These are phyloP conservation scores for Zonitis immaculata DNA, from an alignment of 2,888 invertebrate species.

Conservation along the genomic window DNA sequence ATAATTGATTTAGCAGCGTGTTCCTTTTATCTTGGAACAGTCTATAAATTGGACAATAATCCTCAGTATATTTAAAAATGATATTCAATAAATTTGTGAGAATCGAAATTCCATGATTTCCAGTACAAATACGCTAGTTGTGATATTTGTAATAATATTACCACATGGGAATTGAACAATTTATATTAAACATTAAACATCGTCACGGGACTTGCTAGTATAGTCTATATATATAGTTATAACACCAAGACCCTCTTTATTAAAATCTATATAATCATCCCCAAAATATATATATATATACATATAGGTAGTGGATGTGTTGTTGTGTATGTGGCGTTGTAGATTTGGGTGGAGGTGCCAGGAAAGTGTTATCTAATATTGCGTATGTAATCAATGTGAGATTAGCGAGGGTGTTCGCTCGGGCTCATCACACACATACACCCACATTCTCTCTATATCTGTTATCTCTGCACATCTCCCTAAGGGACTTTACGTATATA, in stretches of 20 bases:
- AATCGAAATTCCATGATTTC: too few relatives aligned
- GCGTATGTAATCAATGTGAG: constrained; percentile 48
- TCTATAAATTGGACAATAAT: too few relatives aligned
- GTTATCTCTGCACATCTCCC: constrained; percentile 45
- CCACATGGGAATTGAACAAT: constrained; percentile 14
- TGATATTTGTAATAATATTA: too few relatives aligned
- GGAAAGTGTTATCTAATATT: constrained; percentile 48
- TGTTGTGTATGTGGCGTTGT: constrained; percentile 14
- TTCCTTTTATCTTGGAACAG: too few relatives aligned
- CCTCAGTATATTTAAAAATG: too few relatives aligned
- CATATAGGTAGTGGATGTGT: too few relatives aligned
- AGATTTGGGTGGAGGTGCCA: constrained; percentile 22
- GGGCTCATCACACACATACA: constrained; percentile 40
- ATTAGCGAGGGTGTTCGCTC: constrained; percentile 47
- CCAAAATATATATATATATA: not conserved
- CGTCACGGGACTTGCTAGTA: constrained; percentile 11
- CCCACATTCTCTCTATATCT: too few relatives aligned
- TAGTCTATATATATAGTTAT: too few relatives aligned
- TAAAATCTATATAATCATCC: not conserved
- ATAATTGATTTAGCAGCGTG: too few relatives aligned
- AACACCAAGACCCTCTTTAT: not conserved
- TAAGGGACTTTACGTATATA: constrained; percentile 34
- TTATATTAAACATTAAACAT: constrained; percentile 16
- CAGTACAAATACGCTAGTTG: too few relatives aligned
- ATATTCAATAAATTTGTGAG: too few relatives aligned